A percentile compares a stretch with the other conserved stretches of the same genome.
Conservation (phyloP, 1,140 invertebrate species). For the Nymphalis io region DNA sequence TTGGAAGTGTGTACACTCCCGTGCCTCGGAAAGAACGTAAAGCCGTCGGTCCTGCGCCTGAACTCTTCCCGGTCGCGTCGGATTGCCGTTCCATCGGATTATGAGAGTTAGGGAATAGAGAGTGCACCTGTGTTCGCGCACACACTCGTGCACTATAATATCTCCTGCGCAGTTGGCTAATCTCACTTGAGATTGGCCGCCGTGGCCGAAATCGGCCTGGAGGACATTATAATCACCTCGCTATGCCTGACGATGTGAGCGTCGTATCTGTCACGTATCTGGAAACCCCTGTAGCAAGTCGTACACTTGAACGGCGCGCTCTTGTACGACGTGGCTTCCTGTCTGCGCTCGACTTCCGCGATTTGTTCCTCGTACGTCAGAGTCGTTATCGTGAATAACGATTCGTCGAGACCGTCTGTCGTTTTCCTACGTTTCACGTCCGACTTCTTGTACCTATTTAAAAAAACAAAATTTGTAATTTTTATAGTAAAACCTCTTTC, state of each 20-base stretch:
- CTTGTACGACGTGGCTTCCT: constrained; percentile 49
- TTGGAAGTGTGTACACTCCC: too few relatives aligned
- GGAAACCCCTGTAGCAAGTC: constrained; percentile 59
- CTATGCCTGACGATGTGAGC: constrained; percentile 58
- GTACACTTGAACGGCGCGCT: constrained; percentile 58
- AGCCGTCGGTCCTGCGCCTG: too few relatives aligned
- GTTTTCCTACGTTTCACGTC: constrained; percentile 58
- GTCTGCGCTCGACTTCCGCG: constrained; percentile 54
- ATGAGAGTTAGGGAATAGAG: too few relatives aligned
- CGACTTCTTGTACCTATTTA: constrained; percentile 57
- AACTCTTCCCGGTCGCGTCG: too few relatives aligned
- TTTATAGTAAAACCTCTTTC: too few relatives aligned
- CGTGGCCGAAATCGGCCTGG: too few relatives aligned
- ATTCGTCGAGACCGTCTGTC: constrained; percentile 54
- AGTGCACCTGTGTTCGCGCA: too few relatives aligned
- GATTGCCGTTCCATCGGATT: too few relatives aligned
- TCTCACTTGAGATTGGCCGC: too few relatives aligned
- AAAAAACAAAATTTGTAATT: neutral
- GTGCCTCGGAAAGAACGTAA: too few relatives aligned
- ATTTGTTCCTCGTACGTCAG: constrained; percentile 67
- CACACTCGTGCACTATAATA: too few relatives aligned
- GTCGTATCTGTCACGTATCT: constrained; percentile 55
- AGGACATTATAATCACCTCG: constrained; percentile 53
- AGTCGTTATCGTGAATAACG: constrained; percentile 56
- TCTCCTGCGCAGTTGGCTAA: too few relatives aligned